Evolutionary conservation across 2,888 invertebrate species (phyloP), one percentile per base, ranked within the genome.

Genomic region (Lycophotia porphyrea): DNA sequence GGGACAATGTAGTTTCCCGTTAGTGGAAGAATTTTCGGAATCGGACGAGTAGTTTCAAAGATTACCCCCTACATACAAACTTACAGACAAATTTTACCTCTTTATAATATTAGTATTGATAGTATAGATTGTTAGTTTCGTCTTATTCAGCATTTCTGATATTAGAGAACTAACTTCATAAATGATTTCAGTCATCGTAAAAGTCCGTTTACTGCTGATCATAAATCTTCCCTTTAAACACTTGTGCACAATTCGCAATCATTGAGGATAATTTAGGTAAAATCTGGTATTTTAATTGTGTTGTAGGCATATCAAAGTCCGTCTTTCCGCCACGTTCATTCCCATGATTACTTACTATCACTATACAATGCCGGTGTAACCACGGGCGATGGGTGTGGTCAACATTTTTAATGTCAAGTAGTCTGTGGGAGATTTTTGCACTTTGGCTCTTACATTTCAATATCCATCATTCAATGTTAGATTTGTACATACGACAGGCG

Each of bases 401-500:
- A 74, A 67, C 39, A 52, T 66, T 65, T 63, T 36, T 74, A 64
- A 73, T 34, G 34, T 58, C 64, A 66, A 68, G 71, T 69, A 74
- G n/a, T 74, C 36, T 24, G 68, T 73, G 63, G 49, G 75, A 65
- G 74, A 67, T 49, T 58, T 67, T 60, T 63, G 34, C 49, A 63
- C 70, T 81, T 82, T 67, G 55, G n/a, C 27, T 65, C 71, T 70
- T 55, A 65, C 39, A 65, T 71, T 71, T 63, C 63, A 66, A 77
- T 49, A 44, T 60, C 69, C 42, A 73, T 66, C 49, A 58, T 81
- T 78, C 67, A 78, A 75, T 71, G 70, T 72, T 65, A 67, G n/a
- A 78, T 74, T 55, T 58, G 58, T 60, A 66, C 68, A 67, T 52
- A 58, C 31, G 71, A 71, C 55, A 13, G 60, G 36, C 67, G 13